Conservation (phyloP, 2,888 invertebrate genomes). For the Dryobota labecula region DNA sequence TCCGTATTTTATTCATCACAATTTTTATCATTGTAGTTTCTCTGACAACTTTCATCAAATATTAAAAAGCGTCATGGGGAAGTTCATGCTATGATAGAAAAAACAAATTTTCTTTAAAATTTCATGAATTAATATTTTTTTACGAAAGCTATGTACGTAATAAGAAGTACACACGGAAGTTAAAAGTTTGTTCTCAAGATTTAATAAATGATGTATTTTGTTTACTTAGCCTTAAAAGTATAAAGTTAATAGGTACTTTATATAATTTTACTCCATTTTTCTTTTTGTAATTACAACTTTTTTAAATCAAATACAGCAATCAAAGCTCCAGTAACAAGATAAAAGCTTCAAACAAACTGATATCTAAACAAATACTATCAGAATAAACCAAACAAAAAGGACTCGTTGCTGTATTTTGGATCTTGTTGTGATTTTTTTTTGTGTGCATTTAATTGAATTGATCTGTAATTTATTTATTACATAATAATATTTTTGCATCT, state of each 20-base stretch:
- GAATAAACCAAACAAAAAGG: background rate
- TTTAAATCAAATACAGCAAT: background rate
- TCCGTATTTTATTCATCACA: background rate
- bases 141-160: background rate
- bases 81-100: background rate
- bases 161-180: background rate
- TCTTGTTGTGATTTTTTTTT: too few species aligned
- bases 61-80: background rate
- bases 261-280: background rate
- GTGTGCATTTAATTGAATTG: too few species aligned
- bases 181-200: background rate
- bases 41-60: background rate
- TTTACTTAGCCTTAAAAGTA: background rate
- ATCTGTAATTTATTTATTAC: too few species aligned
- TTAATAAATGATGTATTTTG: background rate
- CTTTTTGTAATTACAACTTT: background rate
- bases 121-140: too few species aligned
- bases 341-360: too few species aligned
- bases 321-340: background rate
- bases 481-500: too few species aligned
- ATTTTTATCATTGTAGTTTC: background rate
- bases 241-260: background rate
- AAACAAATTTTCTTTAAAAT: background rate
- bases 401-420: too few species aligned
- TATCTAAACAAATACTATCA: background rate